phyloP scores from a whole-genome alignment of 2,888 invertebrate genomes.

The Cylloceria caligata region DNA sequence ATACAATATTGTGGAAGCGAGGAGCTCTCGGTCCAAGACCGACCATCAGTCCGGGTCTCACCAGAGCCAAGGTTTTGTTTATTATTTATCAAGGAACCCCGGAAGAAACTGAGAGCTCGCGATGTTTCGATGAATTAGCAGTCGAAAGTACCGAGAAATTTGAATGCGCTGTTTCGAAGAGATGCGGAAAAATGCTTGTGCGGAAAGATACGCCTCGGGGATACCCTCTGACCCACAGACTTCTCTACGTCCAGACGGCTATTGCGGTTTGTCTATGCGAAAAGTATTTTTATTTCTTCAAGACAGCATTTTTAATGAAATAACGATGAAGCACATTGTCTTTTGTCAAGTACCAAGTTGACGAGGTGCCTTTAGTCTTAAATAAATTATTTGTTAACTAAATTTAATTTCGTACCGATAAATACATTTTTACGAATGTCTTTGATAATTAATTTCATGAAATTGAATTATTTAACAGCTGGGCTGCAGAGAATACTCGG shows the following conservation, averaged over 20 bases:
- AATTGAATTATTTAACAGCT: constrained; percentile 67
- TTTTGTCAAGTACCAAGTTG: no score
- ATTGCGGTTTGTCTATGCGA: constrained; percentile 72
- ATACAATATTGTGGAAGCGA: constrained; percentile 72
- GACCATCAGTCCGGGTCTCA: constrained; percentile 37
- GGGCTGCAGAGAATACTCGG: constrained; percentile 65
- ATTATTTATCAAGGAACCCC: constrained; percentile 76
- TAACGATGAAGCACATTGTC: no score
- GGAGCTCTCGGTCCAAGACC: constrained; percentile 33
- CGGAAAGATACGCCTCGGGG: constrained; percentile 76
- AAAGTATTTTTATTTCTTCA: not conserved
- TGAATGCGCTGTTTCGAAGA: constrained; percentile 69
- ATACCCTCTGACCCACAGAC: constrained; percentile 83
- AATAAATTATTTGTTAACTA: no score
- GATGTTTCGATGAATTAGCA: constrained; percentile 74
- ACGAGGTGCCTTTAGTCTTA: no score
- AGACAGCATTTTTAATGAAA: no score
- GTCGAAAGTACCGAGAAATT: constrained; percentile 41
- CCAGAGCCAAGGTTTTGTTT: constrained; percentile 26
- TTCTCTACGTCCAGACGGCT: constrained; percentile 81
- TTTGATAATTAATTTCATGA: constrained; percentile 13
- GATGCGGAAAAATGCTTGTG: constrained; percentile 73
- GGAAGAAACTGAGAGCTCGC: constrained; percentile 75
- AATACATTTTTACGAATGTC: not conserved
- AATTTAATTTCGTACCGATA: no score